These are phyloP conservation scores for Protaetia brevitarsis DNA, from an alignment of 1,140 invertebrate species.

Conservation along the genomic window DNA sequence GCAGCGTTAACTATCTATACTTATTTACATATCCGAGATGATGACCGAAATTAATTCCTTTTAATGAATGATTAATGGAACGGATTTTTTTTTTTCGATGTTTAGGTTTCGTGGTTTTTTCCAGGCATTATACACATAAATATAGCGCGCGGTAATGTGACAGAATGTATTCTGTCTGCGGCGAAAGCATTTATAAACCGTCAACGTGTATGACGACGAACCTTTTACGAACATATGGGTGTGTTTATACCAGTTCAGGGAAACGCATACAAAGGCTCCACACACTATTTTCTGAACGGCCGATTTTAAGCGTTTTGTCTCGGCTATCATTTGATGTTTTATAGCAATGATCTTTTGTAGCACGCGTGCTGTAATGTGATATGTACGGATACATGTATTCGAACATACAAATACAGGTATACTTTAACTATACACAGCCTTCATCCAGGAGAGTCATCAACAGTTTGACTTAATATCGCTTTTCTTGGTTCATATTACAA, in stretches of 20 bases:
- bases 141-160: background rate
- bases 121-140: background rate
- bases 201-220: background rate
- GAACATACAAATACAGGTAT: too few species aligned
- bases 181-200: slow-evolving; percentile 15
- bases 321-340: background rate
- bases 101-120: background rate
- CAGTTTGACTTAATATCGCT: too few species aligned
- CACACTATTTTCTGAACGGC: background rate
- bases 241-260: slow-evolving; percentile 11
- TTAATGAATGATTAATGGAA: background rate
- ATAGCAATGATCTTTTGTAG: background rate
- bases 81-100: background rate
- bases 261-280: background rate
- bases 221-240: slow-evolving; percentile 1
- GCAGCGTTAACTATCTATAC: too few species aligned
- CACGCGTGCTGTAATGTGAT: background rate
- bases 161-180: slow-evolving; percentile 1
- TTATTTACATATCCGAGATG: background rate
- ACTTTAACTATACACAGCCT: too few species aligned
- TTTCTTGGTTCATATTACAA: too few species aligned
- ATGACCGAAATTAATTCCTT: background rate
- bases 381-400: too few species aligned
- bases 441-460: too few species aligned
- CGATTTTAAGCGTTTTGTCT: background rate